Base-by-base conservation (phyloP, 2,797 vertebrate genomes). In the Manis crassicaudata region DNA sequence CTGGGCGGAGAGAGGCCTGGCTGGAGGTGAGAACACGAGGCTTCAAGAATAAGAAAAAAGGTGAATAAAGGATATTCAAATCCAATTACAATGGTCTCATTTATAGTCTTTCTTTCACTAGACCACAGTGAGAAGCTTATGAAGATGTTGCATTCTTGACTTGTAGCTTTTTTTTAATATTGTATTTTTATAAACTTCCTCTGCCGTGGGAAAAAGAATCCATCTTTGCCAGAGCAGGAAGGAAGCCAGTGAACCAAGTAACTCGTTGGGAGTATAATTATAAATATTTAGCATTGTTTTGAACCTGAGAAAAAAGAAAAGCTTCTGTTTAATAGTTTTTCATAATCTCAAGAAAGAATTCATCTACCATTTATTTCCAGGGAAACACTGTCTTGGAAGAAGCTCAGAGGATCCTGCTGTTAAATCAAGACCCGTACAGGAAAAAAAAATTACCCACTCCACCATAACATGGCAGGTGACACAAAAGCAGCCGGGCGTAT, bases 321-420 rank as follows among this genome's bases (percentile, higher is more conserved):
- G 18, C 60, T 76, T 96, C 92, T 65, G 90, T 94, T 81, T 94
- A 77, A 83, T 2, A 81, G 63, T 65, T 81, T 96, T 96, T 93
- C 62, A 94, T 83, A 81, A 84, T 85, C 84, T 96, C 60, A n/a
- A 93, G 37, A 90, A 94, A 89, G 37, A 75, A 94, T 85, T 83
- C 63, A 72, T 16, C 58, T 17, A 16, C 70, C 56, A 65, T 63
- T 90, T 96, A 85, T 97, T 96, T 97, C 96, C 92, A 82, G 76
- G 84, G 68, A 92, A 96, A 92, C 2, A 16, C 18, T 29, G 70
- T 56, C 85, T 91, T 95, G 92, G 93, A 97, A 92, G 92, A 93
- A 94, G 75, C 50, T 92, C 96, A 87, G 56, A 83, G 32, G 37
- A 76, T 67, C 94, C 92, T 81, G 89, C 86, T 96, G 96, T 90